Percentiles rank a stretch among this genome's conserved stretches.
Conservation (phyloP, 1,140 invertebrate species). For the Eriosoma lanigerum region DNA sequence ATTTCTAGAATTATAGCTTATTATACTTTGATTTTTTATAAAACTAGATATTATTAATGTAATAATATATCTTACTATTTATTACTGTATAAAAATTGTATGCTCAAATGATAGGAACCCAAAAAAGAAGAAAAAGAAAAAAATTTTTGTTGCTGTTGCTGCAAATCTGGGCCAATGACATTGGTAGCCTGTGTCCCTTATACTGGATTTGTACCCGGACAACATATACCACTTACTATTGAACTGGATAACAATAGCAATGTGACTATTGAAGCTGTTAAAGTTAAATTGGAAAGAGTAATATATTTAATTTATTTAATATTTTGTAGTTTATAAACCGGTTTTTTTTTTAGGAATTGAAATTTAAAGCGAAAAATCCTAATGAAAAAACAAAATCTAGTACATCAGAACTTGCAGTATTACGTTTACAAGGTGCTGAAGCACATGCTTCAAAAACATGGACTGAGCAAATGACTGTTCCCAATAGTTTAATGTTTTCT, state of each 20-base stretch:
- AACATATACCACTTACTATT: constrained; percentile 67
- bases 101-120: no score
- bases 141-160: constrained; percentile 73
- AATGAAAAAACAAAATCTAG: constrained; percentile 61
- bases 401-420: constrained; percentile 61
- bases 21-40: no score
- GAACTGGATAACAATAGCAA: constrained; percentile 72
- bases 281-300: constrained; percentile 66
- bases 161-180: constrained; percentile 66
- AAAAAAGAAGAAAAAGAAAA: constrained; percentile 68
- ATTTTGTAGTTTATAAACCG: constrained; percentile 1
- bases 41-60: no score
- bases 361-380: constrained; percentile 31
- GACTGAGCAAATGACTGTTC: constrained; percentile 65
- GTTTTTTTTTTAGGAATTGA: constrained; percentile 37
- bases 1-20: no score
- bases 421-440: constrained; percentile 63
- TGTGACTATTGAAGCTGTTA: constrained; percentile 65
- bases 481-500: constrained; percentile 64
- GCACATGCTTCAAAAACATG: constrained; percentile 63
- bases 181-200: constrained; percentile 66
- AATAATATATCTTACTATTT: no score
- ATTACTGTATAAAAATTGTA: no score
- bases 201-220: constrained; percentile 70
- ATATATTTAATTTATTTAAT: constrained; percentile 21